Evolutionary conservation across 1,140 invertebrate genomes (phyloP).

Genomic region (Drosophila jambulina): DNA sequence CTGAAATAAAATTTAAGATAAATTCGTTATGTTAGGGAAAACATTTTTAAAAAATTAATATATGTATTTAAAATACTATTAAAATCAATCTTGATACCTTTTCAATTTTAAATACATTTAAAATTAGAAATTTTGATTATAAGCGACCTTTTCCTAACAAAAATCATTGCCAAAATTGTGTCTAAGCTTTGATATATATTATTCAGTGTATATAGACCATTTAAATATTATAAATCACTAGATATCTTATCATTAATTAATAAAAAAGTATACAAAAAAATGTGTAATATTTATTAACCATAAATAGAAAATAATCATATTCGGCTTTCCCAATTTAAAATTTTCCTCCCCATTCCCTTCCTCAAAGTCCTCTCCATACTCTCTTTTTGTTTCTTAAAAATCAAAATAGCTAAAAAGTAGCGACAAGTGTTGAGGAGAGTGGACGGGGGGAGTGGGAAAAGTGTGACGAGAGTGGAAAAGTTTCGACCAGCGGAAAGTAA

Average conservation of each 20-base stretch:
- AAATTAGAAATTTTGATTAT: background rate
- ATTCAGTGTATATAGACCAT: background rate
- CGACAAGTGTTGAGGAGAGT: conserved; percentile 69
- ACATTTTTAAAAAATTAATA: no score
- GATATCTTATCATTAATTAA: background rate
- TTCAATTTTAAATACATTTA: background rate
- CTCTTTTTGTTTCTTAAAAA: conserved; percentile 78
- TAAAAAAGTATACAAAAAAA: background rate
- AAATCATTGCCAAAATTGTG: background rate
- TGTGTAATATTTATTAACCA: background rate
- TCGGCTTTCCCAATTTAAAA: background rate
- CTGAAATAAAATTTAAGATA: background rate
- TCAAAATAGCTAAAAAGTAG: conserved; percentile 83
- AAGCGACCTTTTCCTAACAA: background rate
- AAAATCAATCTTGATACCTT: background rate
- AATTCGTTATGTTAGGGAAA: rapidly evolving
- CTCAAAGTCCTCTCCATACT: background rate
- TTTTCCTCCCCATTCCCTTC: background rate
- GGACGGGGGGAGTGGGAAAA: conserved; percentile 17
- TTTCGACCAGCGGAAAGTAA: conserved; percentile 64
- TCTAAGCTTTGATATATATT: background rate
- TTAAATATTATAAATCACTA: background rate
- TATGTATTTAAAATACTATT: no score
- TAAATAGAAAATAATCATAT: background rate
- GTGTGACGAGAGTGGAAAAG: conserved; percentile 61